Percentiles rank a stretch among this genome's conserved stretches.
phyloP scores from a whole-genome alignment of 2,888 invertebrate genomes.

The Microctonus aethiopoides region DNA sequence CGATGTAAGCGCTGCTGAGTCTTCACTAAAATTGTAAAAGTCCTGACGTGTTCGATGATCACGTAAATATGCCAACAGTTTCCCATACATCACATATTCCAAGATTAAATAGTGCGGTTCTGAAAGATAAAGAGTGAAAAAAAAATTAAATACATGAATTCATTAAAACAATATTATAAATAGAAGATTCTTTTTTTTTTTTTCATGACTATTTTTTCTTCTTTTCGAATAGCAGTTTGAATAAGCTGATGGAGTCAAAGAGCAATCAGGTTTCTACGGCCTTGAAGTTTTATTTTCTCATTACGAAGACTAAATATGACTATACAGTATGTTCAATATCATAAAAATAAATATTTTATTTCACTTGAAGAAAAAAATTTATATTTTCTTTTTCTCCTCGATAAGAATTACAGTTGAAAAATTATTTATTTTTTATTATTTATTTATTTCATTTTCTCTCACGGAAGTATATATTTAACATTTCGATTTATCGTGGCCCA shows the following conservation, averaged over 20 bases:
- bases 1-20: constrained; percentile 75
- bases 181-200: neutral
- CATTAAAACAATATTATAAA: neutral
- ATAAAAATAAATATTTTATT: constrained; percentile 6
- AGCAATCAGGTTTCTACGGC: constrained; percentile 8
- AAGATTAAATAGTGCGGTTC: constrained; percentile 86
- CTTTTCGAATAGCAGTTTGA: neutral
- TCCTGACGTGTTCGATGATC: constrained; percentile 71
- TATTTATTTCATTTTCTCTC: neutral
- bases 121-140: constrained; percentile 64
- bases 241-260: neutral
- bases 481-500: neutral
- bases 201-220: neutral
- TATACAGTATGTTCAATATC: constrained; percentile 16
- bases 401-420: neutral
- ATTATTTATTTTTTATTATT: neutral
- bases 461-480: neutral
- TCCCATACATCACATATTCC: constrained; percentile 89
- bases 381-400: neutral
- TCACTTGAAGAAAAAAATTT: no score
- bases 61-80: constrained; percentile 80
- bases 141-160: neutral
- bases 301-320: constrained; percentile 6
- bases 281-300: neutral
- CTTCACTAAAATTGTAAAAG: constrained; percentile 75